Percentiles rank a stretch among this genome's conserved stretches.
Conservation (phyloP, 1,140 invertebrate genomes). For the Lepidurus arcticus region DNA sequence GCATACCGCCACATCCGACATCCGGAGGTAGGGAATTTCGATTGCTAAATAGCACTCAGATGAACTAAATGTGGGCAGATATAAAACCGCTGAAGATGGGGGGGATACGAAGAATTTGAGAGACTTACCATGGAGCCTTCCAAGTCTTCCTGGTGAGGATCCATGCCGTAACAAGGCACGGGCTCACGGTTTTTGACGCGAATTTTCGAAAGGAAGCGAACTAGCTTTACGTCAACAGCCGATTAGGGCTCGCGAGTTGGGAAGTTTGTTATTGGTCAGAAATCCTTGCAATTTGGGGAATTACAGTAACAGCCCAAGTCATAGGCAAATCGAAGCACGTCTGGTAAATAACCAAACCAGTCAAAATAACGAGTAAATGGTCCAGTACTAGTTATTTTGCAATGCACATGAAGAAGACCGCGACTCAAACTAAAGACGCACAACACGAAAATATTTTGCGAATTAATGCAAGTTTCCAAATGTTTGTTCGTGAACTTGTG, state of each 20-base stretch:
- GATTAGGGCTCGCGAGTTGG: background rate
- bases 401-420: no score
- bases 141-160: slow-evolving; percentile 68
- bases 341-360: no score
- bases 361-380: no score
- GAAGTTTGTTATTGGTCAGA: background rate
- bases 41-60: background rate
- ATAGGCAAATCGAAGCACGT: no score
- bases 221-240: slow-evolving; percentile 8
- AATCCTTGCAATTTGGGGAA: background rate
- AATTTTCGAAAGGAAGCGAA: slow-evolving; percentile 63
- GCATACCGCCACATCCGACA: slow-evolving; percentile 20
- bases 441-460: background rate
- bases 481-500: background rate
- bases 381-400: no score
- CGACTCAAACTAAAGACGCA: no score
- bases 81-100: slow-evolving; percentile 15
- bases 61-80: background rate
- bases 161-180: slow-evolving; percentile 75
- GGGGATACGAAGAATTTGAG: background rate
- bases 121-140: slow-evolving; percentile 54
- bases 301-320: no score
- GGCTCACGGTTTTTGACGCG: slow-evolving; percentile 82
- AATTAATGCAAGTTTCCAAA: background rate
- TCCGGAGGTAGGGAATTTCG: background rate